Evolutionary conservation across 2,113 vertebrate genomes (phyloP), one percentile per base, ranked within the genome.

Genomic region (Heterotilapia buettikoferi): DNA sequence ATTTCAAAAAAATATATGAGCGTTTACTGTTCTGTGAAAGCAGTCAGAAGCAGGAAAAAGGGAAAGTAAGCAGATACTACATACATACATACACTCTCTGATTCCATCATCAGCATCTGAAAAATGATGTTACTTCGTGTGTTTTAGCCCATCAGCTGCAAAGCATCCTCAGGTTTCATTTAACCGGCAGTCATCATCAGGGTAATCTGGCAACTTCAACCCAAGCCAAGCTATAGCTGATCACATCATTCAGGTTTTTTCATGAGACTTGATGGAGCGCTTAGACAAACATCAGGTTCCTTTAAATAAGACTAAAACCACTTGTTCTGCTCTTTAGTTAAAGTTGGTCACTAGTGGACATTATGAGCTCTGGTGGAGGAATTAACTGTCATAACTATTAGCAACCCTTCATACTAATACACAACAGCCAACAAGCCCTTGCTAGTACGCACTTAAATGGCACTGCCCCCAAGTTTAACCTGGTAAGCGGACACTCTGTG

Each of bases 191-290:
- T 29, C 13, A 73, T 5, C 40, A 73, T 10, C 13, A 10, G 8
- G n/a, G 0, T 26, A 13, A 2, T 45, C 12, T 9, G 13, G 66
- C 8, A 73, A 45, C 12, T 26, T 24, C 12, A 43, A 6, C 12
- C 66, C 33, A 40, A 21, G 19, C 33, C 63, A 38, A 68, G 19
- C 33, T 38, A 68, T 11, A 68, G 33, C 33, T 68, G 33, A 13
- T 38, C 0, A 0, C 33, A 21, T 68, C 63, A 5, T 21, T 8
- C 33, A 13, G 19, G 19, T 8, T 68, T 68, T 68, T 68, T 40
- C 63, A 68, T 0, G 0, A 71, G n/a, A 71, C 3, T 40, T 9
- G n/a, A 71, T 16, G 66, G 38, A 52, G 47, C 2, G 1, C 47
- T 18, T 4, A 19, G 18, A 52, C 50, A 52, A 18, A 52, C 1